A percentile compares a stretch with the other conserved stretches of the same genome.
phyloP scores from a whole-genome alignment of 2,888 invertebrate species.

The Drosophila gaucha region DNA sequence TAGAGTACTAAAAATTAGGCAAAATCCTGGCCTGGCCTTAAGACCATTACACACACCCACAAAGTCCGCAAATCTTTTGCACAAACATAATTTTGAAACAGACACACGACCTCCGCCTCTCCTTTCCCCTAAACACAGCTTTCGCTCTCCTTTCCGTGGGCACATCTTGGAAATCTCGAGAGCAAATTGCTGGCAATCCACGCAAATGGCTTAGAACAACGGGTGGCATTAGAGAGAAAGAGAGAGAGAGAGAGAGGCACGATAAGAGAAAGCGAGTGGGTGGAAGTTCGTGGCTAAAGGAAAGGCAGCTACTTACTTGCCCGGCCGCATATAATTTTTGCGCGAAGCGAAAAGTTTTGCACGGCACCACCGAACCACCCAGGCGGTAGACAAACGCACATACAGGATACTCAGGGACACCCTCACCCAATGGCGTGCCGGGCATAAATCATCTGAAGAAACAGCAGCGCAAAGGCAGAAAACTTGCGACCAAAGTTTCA shows the following conservation, averaged over 20 bases:
- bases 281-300: too few species aligned
- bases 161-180: slow-evolving; percentile 74
- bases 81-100: slow-evolving; percentile 79
- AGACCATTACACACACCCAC: slow-evolving; percentile 37
- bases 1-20: slow-evolving; percentile 60
- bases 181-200: slow-evolving; percentile 83
- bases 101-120: slow-evolving; percentile 57
- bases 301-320: slow-evolving; percentile 57
- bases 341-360: slow-evolving; percentile 71
- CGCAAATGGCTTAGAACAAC: slow-evolving; percentile 82
- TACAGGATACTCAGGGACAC: slow-evolving; percentile 46
- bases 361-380: slow-evolving; percentile 39
- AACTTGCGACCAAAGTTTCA: slow-evolving; percentile 70
- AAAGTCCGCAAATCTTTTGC: slow-evolving; percentile 69
- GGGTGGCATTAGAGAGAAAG: slow-evolving; percentile 75
- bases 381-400: not conserved
- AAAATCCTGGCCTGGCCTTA: slow-evolving; percentile 47
- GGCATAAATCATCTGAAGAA: slow-evolving; percentile 73
- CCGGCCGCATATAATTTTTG: slow-evolving; percentile 56
- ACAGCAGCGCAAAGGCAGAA: slow-evolving; percentile 55
- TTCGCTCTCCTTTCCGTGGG: slow-evolving; percentile 19
- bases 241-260: slow-evolving; percentile 7
- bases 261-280: slow-evolving; percentile 7
- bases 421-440: slow-evolving; percentile 71
- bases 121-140: not conserved